These are phyloP conservation scores for Choristoneura fumiferana DNA, from an alignment of 1,140 invertebrate genomes.

Conservation along the genomic window DNA sequence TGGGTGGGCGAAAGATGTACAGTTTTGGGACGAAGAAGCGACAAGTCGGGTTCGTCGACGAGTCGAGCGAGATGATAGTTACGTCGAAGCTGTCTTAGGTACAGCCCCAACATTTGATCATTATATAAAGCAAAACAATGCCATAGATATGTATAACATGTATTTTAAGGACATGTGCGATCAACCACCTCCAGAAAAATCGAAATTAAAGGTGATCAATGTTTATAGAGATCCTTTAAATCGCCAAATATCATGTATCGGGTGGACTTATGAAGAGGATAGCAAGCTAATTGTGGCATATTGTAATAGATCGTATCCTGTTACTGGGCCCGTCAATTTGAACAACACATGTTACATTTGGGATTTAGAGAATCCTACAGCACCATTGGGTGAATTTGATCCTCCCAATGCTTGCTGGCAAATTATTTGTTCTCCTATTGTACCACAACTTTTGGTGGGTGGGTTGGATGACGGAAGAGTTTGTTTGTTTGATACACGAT, in stretches of 20 bases:
- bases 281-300: conserved; percentile 88
- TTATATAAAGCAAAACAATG: conserved; percentile 93
- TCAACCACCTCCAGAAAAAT: conserved; percentile 80
- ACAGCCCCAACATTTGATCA: conserved; percentile 85
- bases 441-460: conserved; percentile 87
- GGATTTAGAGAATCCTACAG: conserved; percentile 90
- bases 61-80: conserved; percentile 96
- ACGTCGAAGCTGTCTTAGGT: conserved; percentile 88
- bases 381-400: conserved; percentile 83
- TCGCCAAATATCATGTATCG: conserved; percentile 84
- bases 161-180: conserved; percentile 86
- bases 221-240: conserved; percentile 84
- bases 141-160: conserved; percentile 93
- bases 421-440: conserved; percentile 90
- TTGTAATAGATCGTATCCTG: conserved; percentile 83
- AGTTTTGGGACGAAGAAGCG: conserved; percentile 91
- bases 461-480: conserved; percentile 91
- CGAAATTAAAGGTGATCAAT: conserved; percentile 84
- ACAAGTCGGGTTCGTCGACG: conserved; percentile 91
- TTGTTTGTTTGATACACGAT: conserved; percentile 86
- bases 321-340: conserved; percentile 78
- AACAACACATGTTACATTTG: conserved; percentile 83
- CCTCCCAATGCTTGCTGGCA: conserved; percentile 83
- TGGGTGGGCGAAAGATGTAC: conserved; percentile 97
- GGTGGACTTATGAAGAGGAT: conserved; percentile 89